Conservation (phyloP, 2,888 invertebrate species). For the Caenorhabditis sulstoni region DNA sequence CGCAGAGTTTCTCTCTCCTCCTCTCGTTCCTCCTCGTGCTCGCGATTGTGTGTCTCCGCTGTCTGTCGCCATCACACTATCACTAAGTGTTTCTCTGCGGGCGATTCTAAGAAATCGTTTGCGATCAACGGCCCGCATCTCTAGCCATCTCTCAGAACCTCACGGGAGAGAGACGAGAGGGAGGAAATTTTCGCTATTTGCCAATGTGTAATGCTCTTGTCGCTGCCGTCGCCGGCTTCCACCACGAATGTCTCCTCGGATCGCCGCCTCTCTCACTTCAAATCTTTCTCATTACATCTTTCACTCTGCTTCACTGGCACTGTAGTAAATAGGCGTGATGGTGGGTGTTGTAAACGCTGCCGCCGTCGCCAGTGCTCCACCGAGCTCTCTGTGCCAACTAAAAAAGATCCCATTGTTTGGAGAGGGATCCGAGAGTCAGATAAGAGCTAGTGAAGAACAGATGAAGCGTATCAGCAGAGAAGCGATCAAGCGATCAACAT, state of each 20-base stretch:
- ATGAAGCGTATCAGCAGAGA: conserved; percentile 22
- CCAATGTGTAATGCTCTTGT: conserved; percentile 62
- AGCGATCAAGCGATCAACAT: conserved; percentile 34
- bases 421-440: conserved; percentile 7
- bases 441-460: conserved; percentile 12
- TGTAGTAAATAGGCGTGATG: conserved; percentile 59
- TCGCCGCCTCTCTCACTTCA: conserved; percentile 39
- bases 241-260: conserved; percentile 46
- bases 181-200: conserved; percentile 47
- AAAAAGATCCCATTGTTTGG: conserved; percentile 27
- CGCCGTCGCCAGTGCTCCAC: neutral
- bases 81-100: conserved; percentile 35
- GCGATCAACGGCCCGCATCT: conserved; percentile 53
- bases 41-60: conserved; percentile 44
- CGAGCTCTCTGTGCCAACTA: conserved; percentile 3
- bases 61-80: conserved; percentile 49
- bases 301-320: conserved; percentile 38
- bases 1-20: conserved; percentile 20
- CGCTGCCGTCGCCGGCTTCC: conserved; percentile 35
- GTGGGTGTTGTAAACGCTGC: conserved; percentile 51
- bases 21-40: conserved; percentile 5
- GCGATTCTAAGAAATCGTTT: conserved; percentile 56
- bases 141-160: conserved; percentile 41
- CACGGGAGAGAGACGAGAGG: neutral
- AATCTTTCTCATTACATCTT: conserved; percentile 41